Percentiles rank a stretch among this genome's conserved stretches.
phyloP scores from a whole-genome alignment of 2,113 vertebrate genomes.

The Thermophis baileyi region DNA sequence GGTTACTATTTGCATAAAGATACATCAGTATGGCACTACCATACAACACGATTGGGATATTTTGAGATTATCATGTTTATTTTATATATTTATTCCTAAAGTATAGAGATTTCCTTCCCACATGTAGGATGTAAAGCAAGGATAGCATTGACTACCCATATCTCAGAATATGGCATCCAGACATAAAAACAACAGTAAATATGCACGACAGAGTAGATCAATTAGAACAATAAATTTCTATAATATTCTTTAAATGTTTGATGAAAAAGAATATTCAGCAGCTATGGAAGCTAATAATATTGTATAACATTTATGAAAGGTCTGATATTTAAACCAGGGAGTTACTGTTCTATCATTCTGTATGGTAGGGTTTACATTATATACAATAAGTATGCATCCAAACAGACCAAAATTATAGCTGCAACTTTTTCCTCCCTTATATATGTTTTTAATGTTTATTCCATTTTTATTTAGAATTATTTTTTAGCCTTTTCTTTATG shows the following conservation, averaged over 20 bases:
- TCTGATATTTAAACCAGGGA: not conserved
- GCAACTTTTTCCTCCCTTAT: not conserved
- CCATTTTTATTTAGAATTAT: not conserved
- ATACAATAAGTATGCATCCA: not conserved
- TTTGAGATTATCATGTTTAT: not conserved
- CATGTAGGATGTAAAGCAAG: not conserved
- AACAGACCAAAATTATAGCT: not conserved
- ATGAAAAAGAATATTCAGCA: not conserved
- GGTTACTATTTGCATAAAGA: slow-evolving; percentile 22
- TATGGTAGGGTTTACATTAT: not conserved
- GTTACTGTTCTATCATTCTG: not conserved
- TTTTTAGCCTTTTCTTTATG: not conserved
- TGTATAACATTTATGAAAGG: not conserved
- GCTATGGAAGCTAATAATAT: not conserved
- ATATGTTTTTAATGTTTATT: not conserved
- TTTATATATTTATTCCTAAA: not conserved
- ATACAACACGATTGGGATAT: not conserved
- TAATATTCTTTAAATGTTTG: not conserved
- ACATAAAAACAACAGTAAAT: not conserved
- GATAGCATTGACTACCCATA: not conserved
- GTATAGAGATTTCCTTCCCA: not conserved
- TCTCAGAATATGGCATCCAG: not conserved
- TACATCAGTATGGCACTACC: not conserved
- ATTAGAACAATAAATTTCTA: not conserved
- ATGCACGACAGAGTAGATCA: not conserved